Conservation (phyloP, 2,797 vertebrate species). For the Danio choprae region DNA sequence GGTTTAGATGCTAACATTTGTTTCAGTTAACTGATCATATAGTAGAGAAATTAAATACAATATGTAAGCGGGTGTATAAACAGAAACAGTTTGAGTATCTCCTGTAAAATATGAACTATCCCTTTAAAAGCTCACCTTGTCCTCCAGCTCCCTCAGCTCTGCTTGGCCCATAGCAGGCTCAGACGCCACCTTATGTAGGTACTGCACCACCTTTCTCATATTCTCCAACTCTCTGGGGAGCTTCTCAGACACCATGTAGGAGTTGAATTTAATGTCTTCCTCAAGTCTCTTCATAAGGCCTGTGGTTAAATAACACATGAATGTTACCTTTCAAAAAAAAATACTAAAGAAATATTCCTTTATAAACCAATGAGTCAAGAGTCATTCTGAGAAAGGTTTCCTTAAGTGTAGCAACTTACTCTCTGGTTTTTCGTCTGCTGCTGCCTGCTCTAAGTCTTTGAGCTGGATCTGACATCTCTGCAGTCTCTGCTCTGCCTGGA, state of each 20-base stretch:
- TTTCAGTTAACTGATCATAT: too few relatives aligned
- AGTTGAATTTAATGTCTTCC: slow-evolving; percentile 94
- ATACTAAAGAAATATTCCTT: neutral
- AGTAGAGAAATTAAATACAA: too few relatives aligned
- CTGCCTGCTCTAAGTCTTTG: slow-evolving; percentile 90
- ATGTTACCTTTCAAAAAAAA: neutral
- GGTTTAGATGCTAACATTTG: too few relatives aligned
- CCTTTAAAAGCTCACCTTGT: slow-evolving; percentile 78
- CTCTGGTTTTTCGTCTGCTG: slow-evolving; percentile 92
- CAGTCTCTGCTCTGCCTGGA: slow-evolving; percentile 90
- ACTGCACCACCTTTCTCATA: slow-evolving; percentile 82
- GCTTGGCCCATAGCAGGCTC: slow-evolving; percentile 91
- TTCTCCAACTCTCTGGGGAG: slow-evolving; percentile 90
- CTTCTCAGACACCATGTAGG: slow-evolving; percentile 93
- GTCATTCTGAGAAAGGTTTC: slow-evolving; percentile 10
- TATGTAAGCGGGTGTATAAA: too few relatives aligned
- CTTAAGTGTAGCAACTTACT: slow-evolving; percentile 82
- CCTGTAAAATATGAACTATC: too few relatives aligned
- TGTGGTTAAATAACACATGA: slow-evolving; percentile 61
- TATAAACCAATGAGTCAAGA: neutral
- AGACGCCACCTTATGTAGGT: slow-evolving; percentile 88
- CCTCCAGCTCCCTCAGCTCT: slow-evolving; percentile 86
- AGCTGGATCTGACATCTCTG: slow-evolving; percentile 91
- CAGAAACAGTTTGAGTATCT: too few relatives aligned
- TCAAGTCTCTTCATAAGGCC: slow-evolving; percentile 94